Evolutionary conservation across 2,888 invertebrate species (phyloP), one percentile per base, ranked within the genome.

Genomic region (Hoplodrina blanda): DNA sequence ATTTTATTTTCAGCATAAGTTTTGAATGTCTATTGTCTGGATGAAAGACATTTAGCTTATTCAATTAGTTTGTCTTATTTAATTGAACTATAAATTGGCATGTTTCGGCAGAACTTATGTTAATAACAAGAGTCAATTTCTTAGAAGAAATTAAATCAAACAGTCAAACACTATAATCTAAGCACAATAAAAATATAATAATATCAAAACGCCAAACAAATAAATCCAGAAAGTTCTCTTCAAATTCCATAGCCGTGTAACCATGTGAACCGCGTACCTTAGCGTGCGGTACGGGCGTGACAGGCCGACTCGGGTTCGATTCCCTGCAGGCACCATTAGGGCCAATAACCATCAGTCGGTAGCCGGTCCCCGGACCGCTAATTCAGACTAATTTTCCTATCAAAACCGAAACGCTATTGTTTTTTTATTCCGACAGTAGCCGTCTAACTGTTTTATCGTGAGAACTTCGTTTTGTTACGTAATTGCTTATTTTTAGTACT

Each of bases 331-430:
- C 95, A 92, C 94, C 84, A 95, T 96, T 95, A 95, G 87, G 88
- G 81, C 91, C 94, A 93, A 94, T 95, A 96, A 95, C 95, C 92
- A 93, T 94, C 95, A 92, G 93, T 85, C 95, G 92, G 95, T 95
- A 96, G 95, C 94, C 87, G 85, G 87, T 82, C 80, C 89, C 83
- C 86, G 86, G 89, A 90, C 91, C 91, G 90, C 93, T 95, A 95
- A 96, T 96, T 95, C 95, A 93, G 93, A 92, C 95, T 95, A 95
- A 96, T 96, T 96, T 95, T 95, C 95, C 92, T 95, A 95, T 95
- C 95, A 95, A 94, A 95, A 92, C 86, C 94, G 91, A 92, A 90
- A 91, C 91, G 88, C 84, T 87, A 89, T 91, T 91, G 90, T 93
- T 93, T 91, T 25, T 92, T 91, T 89, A 81, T 82, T 67, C 80